phyloP scores from a whole-genome alignment of 2,888 invertebrate genomes.

The Mystacides longicornis region DNA sequence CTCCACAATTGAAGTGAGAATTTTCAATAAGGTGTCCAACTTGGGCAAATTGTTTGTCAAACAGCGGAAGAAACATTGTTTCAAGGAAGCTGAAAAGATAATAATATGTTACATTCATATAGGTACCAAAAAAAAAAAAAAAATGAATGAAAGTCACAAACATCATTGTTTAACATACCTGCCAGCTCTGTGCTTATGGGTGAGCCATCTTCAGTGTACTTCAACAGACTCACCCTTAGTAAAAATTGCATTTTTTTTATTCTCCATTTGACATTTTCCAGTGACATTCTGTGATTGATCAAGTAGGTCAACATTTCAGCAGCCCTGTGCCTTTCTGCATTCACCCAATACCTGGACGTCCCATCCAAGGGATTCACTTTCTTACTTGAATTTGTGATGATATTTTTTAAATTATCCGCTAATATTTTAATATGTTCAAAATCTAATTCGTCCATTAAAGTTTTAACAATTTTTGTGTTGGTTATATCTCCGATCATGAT shows the following conservation, averaged over 20 bases:
- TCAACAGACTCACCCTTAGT: constrained; percentile 57
- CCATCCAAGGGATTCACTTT: constrained; percentile 41
- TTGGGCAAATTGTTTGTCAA: constrained; percentile 61
- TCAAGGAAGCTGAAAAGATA: constrained; percentile 47
- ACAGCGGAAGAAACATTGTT: constrained; percentile 61
- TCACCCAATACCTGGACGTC: constrained; percentile 55
- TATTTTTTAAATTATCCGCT: constrained; percentile 53
- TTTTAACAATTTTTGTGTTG: constrained; percentile 55
- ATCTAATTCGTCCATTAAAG: constrained; percentile 54
- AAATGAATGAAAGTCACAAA: not conserved
- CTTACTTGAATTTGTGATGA: constrained; percentile 49
- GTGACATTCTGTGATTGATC: constrained; percentile 46
- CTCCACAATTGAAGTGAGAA: constrained; percentile 52
- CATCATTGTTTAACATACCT: constrained; percentile 35
- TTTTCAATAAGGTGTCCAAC: constrained; percentile 52
- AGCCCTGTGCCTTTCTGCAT: constrained; percentile 60
- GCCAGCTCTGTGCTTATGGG: constrained; percentile 54
- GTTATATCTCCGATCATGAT: constrained; percentile 69
- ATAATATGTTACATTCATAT: not conserved
- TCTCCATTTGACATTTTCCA: constrained; percentile 57
- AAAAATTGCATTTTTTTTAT: constrained; percentile 57
- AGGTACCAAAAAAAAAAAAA: too few relatives aligned
- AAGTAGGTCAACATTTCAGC: constrained; percentile 47
- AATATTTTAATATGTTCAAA: constrained; percentile 56
- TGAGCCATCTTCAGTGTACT: constrained; percentile 44